phyloP scores from a whole-genome alignment of 1,140 invertebrate genomes.

The Zaprionus nigranus region DNA sequence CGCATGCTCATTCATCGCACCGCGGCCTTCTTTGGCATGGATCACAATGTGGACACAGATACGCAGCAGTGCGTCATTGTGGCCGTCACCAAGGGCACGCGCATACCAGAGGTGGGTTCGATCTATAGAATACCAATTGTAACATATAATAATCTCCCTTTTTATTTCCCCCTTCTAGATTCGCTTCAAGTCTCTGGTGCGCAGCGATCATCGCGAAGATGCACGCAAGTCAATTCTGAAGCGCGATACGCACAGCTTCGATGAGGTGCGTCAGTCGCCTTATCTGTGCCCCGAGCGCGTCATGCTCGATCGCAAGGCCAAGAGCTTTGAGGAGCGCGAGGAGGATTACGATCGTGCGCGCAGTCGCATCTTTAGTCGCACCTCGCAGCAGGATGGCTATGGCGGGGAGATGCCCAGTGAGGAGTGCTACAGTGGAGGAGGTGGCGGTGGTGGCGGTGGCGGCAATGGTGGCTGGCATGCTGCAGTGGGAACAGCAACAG shows the following conservation, averaged over 20 bases:
- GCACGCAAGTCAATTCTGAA: constrained; percentile 93
- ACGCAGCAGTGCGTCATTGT: constrained; percentile 92
- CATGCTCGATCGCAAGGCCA: constrained; percentile 90
- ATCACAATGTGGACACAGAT: constrained; percentile 94
- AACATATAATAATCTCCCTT: constrained; percentile 6
- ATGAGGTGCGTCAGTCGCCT: constrained; percentile 86
- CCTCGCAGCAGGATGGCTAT: constrained; percentile 67
- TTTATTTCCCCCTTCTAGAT: constrained; percentile 66
- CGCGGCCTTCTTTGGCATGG: constrained; percentile 96
- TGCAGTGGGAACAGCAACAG: constrained; percentile 55
- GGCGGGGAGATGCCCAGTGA: constrained; percentile 47
- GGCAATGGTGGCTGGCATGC: constrained; percentile 50
- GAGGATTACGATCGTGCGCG: constrained; percentile 93
- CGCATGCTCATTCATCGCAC: constrained; percentile 97
- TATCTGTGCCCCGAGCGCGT: constrained; percentile 86
- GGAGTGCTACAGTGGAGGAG: constrained; percentile 63
- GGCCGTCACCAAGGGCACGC: constrained; percentile 89
- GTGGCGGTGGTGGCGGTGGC: constrained; percentile 11
- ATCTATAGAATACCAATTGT: neutral
- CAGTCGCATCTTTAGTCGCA: constrained; percentile 91
- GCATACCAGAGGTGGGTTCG: constrained; percentile 87
- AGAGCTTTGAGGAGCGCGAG: constrained; percentile 96
- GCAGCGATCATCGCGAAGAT: constrained; percentile 87
- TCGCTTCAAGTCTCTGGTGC: constrained; percentile 87
- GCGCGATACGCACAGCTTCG: constrained; percentile 91